Percentiles rank a stretch among this genome's conserved stretches.
Conservation (phyloP, 2,113 vertebrate genomes). For the Cyphomyrus discorhynchus region DNA sequence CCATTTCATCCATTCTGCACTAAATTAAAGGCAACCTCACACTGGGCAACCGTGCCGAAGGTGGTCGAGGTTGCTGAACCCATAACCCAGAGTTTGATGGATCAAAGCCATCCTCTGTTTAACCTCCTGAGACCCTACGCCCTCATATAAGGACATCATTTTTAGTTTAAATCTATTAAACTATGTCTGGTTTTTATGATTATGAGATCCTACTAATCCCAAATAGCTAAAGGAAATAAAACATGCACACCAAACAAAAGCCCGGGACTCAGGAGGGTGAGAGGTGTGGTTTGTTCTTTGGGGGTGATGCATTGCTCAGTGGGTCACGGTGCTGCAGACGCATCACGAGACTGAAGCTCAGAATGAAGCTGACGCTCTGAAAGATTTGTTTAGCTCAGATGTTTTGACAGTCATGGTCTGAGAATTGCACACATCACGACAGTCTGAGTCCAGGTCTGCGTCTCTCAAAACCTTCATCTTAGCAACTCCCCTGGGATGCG, state of each 20-base stretch:
- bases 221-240: too few relatives aligned
- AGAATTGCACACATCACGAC: not conserved
- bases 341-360: not conserved
- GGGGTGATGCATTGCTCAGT: not conserved
- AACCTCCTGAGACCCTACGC: too few relatives aligned
- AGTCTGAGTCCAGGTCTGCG: not conserved
- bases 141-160: too few relatives aligned
- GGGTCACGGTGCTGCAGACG: not conserved
- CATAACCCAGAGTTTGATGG: not conserved
- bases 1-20: not conserved
- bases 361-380: not conserved
- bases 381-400: not conserved
- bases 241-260: too few relatives aligned
- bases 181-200: too few relatives aligned
- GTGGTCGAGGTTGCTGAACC: not conserved
- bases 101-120: not conserved
- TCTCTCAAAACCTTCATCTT: not conserved
- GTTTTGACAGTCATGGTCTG: not conserved
- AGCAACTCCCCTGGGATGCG: too few relatives aligned
- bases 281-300: not conserved
- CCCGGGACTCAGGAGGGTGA: too few relatives aligned
- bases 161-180: too few relatives aligned
- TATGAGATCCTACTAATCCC: too few relatives aligned
- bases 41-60: not conserved
- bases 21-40: slow-evolving; percentile 12